These are phyloP conservation scores for Platyscapa corneri DNA, from an alignment of 1,140 invertebrate genomes.

Conservation along the genomic window DNA sequence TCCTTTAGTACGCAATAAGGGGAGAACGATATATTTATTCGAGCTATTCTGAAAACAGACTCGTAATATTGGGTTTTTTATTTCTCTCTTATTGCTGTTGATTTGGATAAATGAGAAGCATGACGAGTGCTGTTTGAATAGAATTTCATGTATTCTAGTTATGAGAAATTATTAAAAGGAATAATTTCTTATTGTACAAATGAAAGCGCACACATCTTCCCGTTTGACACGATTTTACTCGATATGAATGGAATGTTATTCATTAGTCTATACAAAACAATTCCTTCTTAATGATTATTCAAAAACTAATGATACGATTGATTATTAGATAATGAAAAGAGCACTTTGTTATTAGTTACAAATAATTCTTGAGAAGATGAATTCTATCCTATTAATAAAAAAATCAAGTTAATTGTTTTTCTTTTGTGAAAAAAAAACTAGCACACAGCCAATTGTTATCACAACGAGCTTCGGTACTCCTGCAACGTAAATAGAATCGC, in stretches of 20 bases:
- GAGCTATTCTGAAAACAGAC: neutral
- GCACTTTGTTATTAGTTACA: too few species aligned
- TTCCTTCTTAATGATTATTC: too few species aligned
- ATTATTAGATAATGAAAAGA: too few species aligned
- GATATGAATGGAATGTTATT: too few species aligned
- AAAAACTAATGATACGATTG: too few species aligned
- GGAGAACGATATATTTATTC: slow-evolving; percentile 8
- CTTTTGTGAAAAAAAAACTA: slow-evolving; percentile 2
- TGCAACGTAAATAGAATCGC: slow-evolving; percentile 4
- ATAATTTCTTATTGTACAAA: neutral
- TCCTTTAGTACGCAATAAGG: neutral
- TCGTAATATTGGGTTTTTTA: slow-evolving; percentile 18
- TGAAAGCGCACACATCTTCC: too few species aligned
- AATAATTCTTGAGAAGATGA: neutral
- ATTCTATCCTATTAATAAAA: neutral
- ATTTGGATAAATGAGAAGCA: neutral
- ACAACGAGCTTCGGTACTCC: neutral
- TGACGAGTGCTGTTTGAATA: neutral
- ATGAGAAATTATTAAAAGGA: neutral
- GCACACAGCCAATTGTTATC: neutral
- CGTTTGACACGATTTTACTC: too few species aligned
- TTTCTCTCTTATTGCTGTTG: neutral
- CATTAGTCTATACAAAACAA: too few species aligned
- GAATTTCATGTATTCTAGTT: neutral
- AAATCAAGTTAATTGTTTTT: neutral